Conservation (phyloP, 1,140 invertebrate genomes). For the Physella acuta region DNA sequence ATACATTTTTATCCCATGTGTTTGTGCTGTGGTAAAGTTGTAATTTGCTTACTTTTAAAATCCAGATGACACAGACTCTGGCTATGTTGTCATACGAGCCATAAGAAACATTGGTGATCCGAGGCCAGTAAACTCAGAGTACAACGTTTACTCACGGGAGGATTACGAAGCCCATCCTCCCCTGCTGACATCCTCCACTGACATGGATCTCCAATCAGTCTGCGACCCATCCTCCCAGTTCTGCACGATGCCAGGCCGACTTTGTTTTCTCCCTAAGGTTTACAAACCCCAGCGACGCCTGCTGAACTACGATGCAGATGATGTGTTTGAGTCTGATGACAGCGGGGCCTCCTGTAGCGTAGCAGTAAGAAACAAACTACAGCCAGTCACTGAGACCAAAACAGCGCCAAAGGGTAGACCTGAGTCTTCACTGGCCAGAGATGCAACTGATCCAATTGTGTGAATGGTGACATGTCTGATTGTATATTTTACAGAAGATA, state of each 20-base stretch:
- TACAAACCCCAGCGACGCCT: constrained; percentile 43
- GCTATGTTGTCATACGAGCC: constrained; percentile 40
- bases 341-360: too few relatives aligned
- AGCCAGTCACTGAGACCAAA: too few relatives aligned
- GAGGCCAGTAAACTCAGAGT: constrained; percentile 11
- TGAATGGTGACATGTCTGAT: too few relatives aligned
- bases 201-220: neutral
- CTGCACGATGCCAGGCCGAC: neutral
- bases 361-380: too few relatives aligned
- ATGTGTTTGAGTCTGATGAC: constrained; percentile 47
- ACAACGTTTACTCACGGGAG: constrained; percentile 13
- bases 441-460: too few relatives aligned
- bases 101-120: constrained; percentile 21
- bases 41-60: neutral
- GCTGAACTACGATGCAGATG: constrained; percentile 47
- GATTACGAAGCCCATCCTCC: constrained; percentile 12
- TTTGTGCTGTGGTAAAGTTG: neutral
- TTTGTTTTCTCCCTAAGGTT: constrained; percentile 22
- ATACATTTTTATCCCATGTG: too few relatives aligned
- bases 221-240: neutral
- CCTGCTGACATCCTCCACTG: neutral
- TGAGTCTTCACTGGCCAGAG: too few relatives aligned
- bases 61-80: constrained; percentile 39
- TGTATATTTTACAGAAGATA: too few relatives aligned
- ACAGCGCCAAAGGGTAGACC: too few relatives aligned